These are phyloP conservation scores for Drosophila austrosaltans DNA, from an alignment of 2,888 invertebrate genomes.

Conservation along the genomic window DNA sequence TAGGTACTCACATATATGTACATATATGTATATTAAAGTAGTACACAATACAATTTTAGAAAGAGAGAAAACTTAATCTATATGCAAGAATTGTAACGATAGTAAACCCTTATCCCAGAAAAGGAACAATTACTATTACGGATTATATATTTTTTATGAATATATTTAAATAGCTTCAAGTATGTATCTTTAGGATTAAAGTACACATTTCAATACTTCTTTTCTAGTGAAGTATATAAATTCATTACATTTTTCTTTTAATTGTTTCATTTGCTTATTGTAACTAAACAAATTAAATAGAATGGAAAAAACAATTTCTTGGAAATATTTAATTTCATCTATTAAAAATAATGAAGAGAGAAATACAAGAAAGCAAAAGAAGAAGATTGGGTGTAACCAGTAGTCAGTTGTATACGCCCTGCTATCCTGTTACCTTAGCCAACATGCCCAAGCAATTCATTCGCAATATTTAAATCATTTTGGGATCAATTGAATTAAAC, in stretches of 20 bases:
- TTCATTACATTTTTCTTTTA: neutral
- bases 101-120: too few species aligned
- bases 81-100: too few species aligned
- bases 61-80: too few species aligned
- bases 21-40: neutral
- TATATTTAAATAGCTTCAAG: too few species aligned
- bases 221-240: too few species aligned
- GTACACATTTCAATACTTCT: too few species aligned
- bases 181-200: too few species aligned
- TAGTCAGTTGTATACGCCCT: neutral
- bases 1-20: neutral
- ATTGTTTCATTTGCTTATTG: neutral
- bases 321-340: neutral
- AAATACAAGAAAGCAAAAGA: neutral
- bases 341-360: slow-evolving; percentile 10
- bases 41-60: neutral
- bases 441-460: slow-evolving; percentile 16
- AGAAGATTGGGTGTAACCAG: neutral
- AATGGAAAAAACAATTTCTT: neutral
- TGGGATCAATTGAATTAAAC: slow-evolving; percentile 68
- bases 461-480: slow-evolving; percentile 72
- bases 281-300: neutral
- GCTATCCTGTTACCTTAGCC: slow-evolving; percentile 4
- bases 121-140: too few species aligned
- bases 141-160: too few species aligned